Base-by-base conservation (phyloP, 2,113 vertebrate genomes). In the Rhipidura dahli region DNA sequence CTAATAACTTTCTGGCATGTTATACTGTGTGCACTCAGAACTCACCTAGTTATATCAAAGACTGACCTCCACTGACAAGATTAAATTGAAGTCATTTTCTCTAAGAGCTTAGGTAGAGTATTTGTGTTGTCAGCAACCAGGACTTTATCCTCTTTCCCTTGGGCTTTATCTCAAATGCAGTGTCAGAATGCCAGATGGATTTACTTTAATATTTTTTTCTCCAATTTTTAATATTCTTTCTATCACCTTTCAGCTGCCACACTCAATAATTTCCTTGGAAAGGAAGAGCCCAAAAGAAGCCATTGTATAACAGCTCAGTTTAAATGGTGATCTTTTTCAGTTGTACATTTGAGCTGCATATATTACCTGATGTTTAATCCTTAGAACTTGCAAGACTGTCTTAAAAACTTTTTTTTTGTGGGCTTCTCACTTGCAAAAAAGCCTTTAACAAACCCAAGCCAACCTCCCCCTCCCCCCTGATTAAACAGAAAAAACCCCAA, bases 51-150 rank as follows among this genome's bases (percentile, higher is more conserved):
- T 91, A 40, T 68, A 71, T 45, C 78, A 95, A 89, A 96, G 45
- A 82, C 78, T 93, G 96, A 95, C 93, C 80, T 96, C 39, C 71
- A 71, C 19, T 96, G 94, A 94, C 90, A 95, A 89, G 95, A 96
- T 72, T 75, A 96, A 97, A 97, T 85, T 93, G 94, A 96, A 96
- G 70, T 94, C 0, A 17, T 98, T 97, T 97, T 93, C 91, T 96
- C 30, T 90, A 27, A 33, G 79, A 65, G 50, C 53, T 89, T 84
- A 91, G 60, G 87, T 70, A 33, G 57, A 83, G 6, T 30, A 53
- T 96, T 93, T 89, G 68, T 96, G 90, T 85, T 96, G 95, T 97
- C 96, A 97, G 87, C 94, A 96, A 83, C 69, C 78, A 88, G 53
- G 77, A 88, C 51, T 93, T 96, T 77, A 93, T 97, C 90, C 73